Evolutionary conservation across 2,113 vertebrate species (phyloP), one percentile per base, ranked within the genome.

Genomic region (Pseudopipra pipra): DNA sequence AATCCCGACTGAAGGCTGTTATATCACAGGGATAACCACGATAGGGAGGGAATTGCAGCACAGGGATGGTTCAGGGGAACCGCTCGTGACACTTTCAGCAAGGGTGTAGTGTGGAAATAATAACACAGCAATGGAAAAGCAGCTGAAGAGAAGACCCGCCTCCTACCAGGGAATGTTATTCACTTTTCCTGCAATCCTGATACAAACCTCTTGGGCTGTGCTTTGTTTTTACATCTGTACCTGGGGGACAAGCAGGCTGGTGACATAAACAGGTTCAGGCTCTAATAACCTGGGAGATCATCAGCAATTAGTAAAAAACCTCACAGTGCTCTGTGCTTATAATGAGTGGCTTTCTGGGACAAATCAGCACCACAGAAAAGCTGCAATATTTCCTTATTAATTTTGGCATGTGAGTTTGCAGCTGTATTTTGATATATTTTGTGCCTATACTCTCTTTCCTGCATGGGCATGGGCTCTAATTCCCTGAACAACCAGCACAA

Each of bases 221-320:
- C 35, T 91, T 97, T 97, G 97, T 96, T 97, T 97, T 96, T 78
- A 9, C 31, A 30, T 75, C 58, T 80, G 91, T 90, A 96, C 92
- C 90, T 85, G 52, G 88, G 98, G 97, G 97, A 97, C 83, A 88
- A 75, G 66, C 5, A 91, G 58, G 49, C 75, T 96, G 95, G 97
- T 88, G 97, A 96, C 96, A 95, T 62, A 85, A 96, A 96, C 89
- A 87, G 58, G 78, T 74, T 76, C 95, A 85, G 68, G 74, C 49
- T 96, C 92, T 78, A 85, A 72, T 44, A 72, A 31, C 65, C 72
- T 75, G 85, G 65, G 78, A 96, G 52, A 89, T 70, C 77, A 84
- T 75, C 95, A 96, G 90, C 94, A 95, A 79, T 68, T 47, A 89
- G 73, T 7, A 24, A 71, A 54, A 67, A 67, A 19, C 0, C 13